phyloP scores from a whole-genome alignment of 2,113 vertebrate species.

The Sander lucioperca region DNA sequence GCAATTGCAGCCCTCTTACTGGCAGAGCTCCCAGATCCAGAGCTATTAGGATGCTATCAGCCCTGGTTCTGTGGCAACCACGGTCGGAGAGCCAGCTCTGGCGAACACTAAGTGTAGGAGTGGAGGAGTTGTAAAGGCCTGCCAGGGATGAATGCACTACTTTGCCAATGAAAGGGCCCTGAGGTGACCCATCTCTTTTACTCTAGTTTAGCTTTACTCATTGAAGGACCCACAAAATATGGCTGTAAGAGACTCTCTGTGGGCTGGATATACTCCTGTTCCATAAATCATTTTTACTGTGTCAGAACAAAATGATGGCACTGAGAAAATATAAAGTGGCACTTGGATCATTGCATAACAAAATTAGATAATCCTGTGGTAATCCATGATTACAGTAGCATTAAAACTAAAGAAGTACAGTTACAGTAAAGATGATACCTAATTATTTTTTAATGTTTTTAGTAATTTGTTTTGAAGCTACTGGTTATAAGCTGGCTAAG shows the following conservation, averaged over 20 bases:
- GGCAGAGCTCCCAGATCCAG: constrained; percentile 69
- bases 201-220: constrained; percentile 30
- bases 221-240: constrained; percentile 2
- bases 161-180: constrained; percentile 18
- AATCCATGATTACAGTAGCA: neutral
- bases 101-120: constrained; percentile 55
- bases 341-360: neutral
- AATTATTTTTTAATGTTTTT: neutral
- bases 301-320: neutral
- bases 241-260: constrained; percentile 3
- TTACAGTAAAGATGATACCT: accelerated
- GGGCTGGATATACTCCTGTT: neutral
- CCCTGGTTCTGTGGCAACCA: constrained; percentile 12
- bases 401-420: neutral
- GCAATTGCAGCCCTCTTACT: constrained; percentile 33
- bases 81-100: constrained; percentile 44
- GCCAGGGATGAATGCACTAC: constrained; percentile 47
- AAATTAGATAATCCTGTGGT: neutral
- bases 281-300: neutral
- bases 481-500: neutral
- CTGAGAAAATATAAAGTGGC: neutral
- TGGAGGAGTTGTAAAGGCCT: constrained; percentile 51
- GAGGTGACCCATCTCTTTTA: constrained; percentile 36
- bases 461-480: neutral
- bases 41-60: constrained; percentile 64